These are phyloP conservation scores for Pantala flavescens DNA, from an alignment of 1,140 invertebrate species.

Conservation along the genomic window DNA sequence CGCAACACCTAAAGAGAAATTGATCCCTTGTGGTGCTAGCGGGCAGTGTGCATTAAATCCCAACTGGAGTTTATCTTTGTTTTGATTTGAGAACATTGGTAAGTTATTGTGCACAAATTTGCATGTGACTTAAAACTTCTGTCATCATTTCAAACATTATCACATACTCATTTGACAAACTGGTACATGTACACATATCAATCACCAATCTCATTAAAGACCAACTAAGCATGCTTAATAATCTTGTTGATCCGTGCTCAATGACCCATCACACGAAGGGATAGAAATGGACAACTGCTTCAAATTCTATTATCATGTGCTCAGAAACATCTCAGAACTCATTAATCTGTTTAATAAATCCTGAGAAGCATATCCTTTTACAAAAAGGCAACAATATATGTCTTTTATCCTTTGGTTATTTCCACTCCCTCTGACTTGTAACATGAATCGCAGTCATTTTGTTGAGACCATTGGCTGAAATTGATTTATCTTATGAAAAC, in stretches of 20 bases:
- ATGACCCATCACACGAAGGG: too few relatives aligned
- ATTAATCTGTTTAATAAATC: background rate
- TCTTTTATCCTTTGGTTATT: background rate
- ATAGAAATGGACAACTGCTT: too few relatives aligned
- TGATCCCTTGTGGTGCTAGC: background rate
- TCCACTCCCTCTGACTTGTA: background rate
- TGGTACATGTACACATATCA: background rate
- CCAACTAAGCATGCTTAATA: background rate
- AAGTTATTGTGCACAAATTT: background rate
- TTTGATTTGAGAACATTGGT: background rate
- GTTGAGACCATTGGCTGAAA: background rate
- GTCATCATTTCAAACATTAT: background rate
- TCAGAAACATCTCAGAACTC: background rate
- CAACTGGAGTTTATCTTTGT: background rate
- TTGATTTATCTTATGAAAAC: background rate
- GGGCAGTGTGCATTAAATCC: conserved; percentile 3
- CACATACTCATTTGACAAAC: too few relatives aligned
- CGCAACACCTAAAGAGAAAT: background rate
- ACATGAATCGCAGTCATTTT: background rate
- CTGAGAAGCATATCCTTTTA: background rate
- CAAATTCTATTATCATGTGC: background rate
- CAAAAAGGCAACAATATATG: background rate
- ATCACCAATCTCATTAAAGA: background rate
- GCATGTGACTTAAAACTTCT: background rate
- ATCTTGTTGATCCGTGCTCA: background rate